Conservation (phyloP, 2,888 invertebrate species). For the Blomia tropicalis region DNA sequence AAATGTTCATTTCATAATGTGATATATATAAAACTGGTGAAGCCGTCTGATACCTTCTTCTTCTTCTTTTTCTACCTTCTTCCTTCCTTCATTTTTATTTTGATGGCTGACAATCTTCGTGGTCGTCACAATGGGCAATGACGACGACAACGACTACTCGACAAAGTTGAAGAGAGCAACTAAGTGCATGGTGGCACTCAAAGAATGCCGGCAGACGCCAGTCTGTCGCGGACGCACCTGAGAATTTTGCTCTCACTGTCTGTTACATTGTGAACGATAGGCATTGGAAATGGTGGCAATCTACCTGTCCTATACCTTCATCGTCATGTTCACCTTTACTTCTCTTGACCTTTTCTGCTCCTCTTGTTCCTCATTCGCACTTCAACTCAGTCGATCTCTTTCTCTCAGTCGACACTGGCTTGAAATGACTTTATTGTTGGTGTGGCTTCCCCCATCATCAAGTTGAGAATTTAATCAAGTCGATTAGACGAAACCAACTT, state of each 20-base stretch:
- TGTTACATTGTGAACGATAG: background rate
- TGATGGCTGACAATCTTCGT: background rate
- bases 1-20: too few relatives aligned
- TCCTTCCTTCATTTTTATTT: background rate
- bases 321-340: background rate
- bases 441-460: too few relatives aligned
- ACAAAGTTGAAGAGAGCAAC: too few relatives aligned
- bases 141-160: too few relatives aligned
- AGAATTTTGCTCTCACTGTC: conserved; percentile 1
- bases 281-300: background rate
- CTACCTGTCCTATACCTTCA: background rate
- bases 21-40: background rate
- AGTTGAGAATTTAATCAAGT: too few relatives aligned
- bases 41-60: background rate
- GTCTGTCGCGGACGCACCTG: conserved; percentile 15
- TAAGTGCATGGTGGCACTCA: background rate
- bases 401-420: too few relatives aligned
- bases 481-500: too few relatives aligned
- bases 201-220: conserved; percentile 14
- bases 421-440: conserved; percentile 9
- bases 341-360: background rate
- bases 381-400: background rate
- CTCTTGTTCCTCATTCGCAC: background rate
- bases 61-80: background rate
- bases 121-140: too few relatives aligned